phyloP scores from a whole-genome alignment of 2,797 vertebrate genomes.

The Xenentodon cancila region DNA sequence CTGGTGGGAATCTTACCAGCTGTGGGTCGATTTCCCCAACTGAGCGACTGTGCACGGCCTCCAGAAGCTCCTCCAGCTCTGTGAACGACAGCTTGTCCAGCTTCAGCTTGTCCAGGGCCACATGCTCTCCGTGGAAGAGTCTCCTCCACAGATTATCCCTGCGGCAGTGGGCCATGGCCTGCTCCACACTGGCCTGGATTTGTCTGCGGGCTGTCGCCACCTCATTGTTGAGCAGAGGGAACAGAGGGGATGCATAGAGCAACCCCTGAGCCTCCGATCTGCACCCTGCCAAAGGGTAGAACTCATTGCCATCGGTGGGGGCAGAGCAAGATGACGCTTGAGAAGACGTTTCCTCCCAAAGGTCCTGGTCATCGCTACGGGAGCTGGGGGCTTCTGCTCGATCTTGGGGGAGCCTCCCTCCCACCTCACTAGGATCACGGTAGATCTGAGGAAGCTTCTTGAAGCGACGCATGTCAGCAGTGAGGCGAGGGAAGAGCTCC shows the following conservation, averaged over 20 bases:
- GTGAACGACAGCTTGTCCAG: slow-evolving; percentile 90
- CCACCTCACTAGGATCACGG: slow-evolving; percentile 84
- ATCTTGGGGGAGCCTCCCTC: slow-evolving; percentile 68
- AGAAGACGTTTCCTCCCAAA: slow-evolving; percentile 71
- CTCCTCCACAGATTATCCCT: slow-evolving; percentile 97
- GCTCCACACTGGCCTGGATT: slow-evolving; percentile 91
- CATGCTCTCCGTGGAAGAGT: slow-evolving; percentile 94
- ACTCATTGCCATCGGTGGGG: slow-evolving; percentile 78
- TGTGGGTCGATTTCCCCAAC: slow-evolving; percentile 95
- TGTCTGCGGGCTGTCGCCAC: slow-evolving; percentile 87
- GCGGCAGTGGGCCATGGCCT: slow-evolving; percentile 96
- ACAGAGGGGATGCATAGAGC: slow-evolving; percentile 85
- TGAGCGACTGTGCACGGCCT: slow-evolving; percentile 92
- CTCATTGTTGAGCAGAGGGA: slow-evolving; percentile 90
- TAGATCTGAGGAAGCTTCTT: slow-evolving; percentile 91
- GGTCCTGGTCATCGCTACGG: slow-evolving; percentile 68
- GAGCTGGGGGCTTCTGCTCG: slow-evolving; percentile 63
- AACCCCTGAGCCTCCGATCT: slow-evolving; percentile 71
- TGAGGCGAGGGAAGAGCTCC: slow-evolving; percentile 95
- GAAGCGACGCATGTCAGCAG: slow-evolving; percentile 93
- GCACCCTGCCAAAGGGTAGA: slow-evolving; percentile 61
- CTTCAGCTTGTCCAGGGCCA: slow-evolving; percentile 92
- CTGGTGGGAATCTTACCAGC: slow-evolving; percentile 80
- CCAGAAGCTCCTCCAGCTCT: slow-evolving; percentile 95
- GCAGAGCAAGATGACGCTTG: slow-evolving; percentile 23